Conservation (phyloP, 92 coral and sea anemone genomes). For the Actinernus sp. region DNA sequence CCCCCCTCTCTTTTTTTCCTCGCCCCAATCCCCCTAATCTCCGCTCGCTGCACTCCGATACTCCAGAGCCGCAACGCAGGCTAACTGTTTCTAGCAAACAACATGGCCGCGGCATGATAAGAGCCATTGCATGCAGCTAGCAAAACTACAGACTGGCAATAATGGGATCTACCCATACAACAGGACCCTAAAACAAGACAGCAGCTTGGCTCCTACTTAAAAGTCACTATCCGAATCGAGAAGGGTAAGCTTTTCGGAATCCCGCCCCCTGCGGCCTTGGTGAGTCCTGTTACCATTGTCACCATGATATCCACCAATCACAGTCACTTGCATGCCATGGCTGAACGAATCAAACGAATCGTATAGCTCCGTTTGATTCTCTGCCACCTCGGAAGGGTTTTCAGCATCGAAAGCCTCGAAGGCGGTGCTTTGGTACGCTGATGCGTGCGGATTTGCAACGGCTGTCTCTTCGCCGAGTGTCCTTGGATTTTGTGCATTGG, state of each 20-base stretch:
- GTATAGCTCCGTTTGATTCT: constrained; percentile 12
- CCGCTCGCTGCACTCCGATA: too few species aligned
- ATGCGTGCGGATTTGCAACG: constrained; percentile 27
- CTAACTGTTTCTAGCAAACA: too few species aligned
- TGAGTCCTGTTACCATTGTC: constrained; percentile 24
- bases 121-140: too few species aligned
- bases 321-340: constrained; percentile 89
- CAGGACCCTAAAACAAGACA: too few species aligned
- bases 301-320: constrained; percentile 69
- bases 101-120: too few species aligned
- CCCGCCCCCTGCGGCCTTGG: constrained; percentile 46
- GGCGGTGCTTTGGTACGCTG: constrained; percentile 79
- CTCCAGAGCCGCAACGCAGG: too few species aligned
- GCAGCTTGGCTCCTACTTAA: too few species aligned
- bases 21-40: too few species aligned
- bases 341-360: constrained; percentile 72
- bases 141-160: too few species aligned
- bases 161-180: too few species aligned
- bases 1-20: too few species aligned
- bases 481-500: constrained; percentile 76
- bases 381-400: background rate
- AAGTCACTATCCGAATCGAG: constrained; percentile 91
- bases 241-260: constrained; percentile 78
- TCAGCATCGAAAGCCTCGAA: constrained; percentile 55
- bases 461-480: constrained; percentile 52